phyloP scores from a whole-genome alignment of 2,113 vertebrate species.

The Psophia crepitans region DNA sequence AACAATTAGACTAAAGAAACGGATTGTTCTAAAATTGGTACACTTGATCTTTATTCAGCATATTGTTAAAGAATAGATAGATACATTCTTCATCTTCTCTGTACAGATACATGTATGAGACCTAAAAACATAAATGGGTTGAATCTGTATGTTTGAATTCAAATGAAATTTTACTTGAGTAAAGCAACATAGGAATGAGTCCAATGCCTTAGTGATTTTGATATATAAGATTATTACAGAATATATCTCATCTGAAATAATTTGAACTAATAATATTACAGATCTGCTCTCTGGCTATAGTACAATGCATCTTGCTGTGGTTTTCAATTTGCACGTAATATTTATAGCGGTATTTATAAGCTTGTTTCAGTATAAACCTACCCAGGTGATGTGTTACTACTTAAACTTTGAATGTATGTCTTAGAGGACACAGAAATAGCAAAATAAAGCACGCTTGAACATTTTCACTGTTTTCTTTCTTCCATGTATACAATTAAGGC shows the following conservation, averaged over 20 bases:
- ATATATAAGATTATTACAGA: neutral
- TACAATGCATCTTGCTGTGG: neutral
- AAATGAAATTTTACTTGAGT: slow-evolving; percentile 1
- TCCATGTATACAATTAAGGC: slow-evolving; percentile 55
- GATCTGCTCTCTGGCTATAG: neutral
- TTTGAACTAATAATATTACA: neutral
- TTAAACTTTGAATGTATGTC: slow-evolving; percentile 13
- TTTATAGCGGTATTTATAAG: neutral
- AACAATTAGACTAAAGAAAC: slow-evolving; percentile 6
- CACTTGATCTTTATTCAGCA: neutral
- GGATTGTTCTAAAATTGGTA: slow-evolving; percentile 23
- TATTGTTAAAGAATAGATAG: slow-evolving; percentile 31
- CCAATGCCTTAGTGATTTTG: neutral
- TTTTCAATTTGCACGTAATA: slow-evolving; percentile 40
- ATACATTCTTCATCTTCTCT: neutral
- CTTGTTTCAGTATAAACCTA: slow-evolving; percentile 44
- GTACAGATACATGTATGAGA: neutral
- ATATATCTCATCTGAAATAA: slow-evolving; percentile 1
- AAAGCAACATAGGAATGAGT: neutral
- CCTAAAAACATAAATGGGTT: neutral
- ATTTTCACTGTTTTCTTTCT: slow-evolving; percentile 57
- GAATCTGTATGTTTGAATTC: neutral
- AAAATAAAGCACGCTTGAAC: slow-evolving; percentile 33
- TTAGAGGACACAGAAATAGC: neutral
- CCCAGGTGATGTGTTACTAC: neutral